A percentile compares a stretch with the other conserved stretches of the same genome.
Conservation (phyloP, 2,797 vertebrate genomes). For the Pangasius sanitwongsei region DNA sequence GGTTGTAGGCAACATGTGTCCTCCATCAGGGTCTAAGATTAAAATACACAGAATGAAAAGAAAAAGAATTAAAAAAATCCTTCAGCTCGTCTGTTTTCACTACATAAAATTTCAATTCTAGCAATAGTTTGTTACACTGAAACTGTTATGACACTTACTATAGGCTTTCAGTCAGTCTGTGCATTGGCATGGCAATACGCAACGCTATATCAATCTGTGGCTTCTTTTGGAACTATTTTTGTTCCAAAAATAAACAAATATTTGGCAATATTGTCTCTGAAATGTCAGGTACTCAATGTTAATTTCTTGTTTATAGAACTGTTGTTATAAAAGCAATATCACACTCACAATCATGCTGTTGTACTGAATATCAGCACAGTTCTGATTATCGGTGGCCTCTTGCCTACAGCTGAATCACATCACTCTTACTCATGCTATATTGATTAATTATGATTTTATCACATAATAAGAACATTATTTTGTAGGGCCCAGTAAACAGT, state of each 20-base stretch:
- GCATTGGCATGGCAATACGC: not conserved
- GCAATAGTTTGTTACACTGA: not conserved
- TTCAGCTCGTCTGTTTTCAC: not conserved
- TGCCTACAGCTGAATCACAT: not conserved
- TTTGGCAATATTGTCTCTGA: not conserved
- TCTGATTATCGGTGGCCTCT: not conserved
- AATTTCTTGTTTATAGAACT: not conserved
- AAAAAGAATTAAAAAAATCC: not conserved
- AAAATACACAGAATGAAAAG: not conserved
- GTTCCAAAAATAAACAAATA: not conserved
- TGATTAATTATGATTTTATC: not conserved
- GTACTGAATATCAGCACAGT: not conserved
- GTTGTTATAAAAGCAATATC: not conserved
- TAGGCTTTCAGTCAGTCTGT: not conserved
- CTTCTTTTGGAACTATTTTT: not conserved
- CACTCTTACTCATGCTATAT: not conserved
- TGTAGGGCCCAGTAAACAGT: not conserved
- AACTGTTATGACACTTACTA: not conserved
- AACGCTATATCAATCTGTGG: not conserved
- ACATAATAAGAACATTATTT: not conserved
- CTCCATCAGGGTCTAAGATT: slow-evolving; percentile 32
- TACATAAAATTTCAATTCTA: not conserved
- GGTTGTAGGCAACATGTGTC: slow-evolving; percentile 69
- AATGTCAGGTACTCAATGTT: not conserved
- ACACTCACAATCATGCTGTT: not conserved